A percentile compares a stretch with the other conserved stretches of the same genome.
Evolutionary conservation across 1,140 invertebrate species (phyloP).

Genomic region (Drosophila littoralis): DNA sequence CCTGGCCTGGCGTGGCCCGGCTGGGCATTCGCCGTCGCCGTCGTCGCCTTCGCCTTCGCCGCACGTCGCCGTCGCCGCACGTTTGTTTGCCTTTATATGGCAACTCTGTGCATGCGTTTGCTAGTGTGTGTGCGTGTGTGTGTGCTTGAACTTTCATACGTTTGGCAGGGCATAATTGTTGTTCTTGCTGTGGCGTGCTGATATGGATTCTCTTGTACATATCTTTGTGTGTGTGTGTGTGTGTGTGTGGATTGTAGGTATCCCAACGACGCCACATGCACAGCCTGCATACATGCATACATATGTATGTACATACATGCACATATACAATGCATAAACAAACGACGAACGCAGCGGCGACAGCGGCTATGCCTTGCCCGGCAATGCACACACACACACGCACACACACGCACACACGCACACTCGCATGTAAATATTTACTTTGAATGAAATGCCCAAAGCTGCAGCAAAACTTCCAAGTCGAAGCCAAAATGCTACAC

Average conservation of each 20-base stretch:
- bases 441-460: conserved; percentile 66
- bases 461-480: conserved; percentile 52
- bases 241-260: conserved; percentile 53
- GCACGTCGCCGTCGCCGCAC: conserved; percentile 17
- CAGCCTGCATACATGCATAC: conserved; percentile 22
- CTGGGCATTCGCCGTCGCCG: conserved; percentile 30
- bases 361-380: background rate
- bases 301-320: background rate
- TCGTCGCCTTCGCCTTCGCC: conserved; percentile 6
- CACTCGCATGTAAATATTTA: conserved; percentile 41
- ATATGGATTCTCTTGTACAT: conserved; percentile 65
- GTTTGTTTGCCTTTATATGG: conserved; percentile 65
- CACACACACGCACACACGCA: conserved; percentile 2
- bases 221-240: background rate
- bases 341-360: conserved; percentile 5
- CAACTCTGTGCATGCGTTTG: conserved; percentile 34
- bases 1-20: conserved; percentile 16
- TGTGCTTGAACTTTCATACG: conserved; percentile 62
- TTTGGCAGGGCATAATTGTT: conserved; percentile 67
- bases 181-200: conserved; percentile 62
- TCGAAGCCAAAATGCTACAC: conserved; percentile 36
- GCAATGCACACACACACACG: conserved; percentile 30
- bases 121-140: conserved; percentile 40
- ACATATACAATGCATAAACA: conserved; percentile 29
- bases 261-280: conserved; percentile 51